Conservation (phyloP, 2,797 vertebrate genomes). For the Protonibea diacanthus region DNA sequence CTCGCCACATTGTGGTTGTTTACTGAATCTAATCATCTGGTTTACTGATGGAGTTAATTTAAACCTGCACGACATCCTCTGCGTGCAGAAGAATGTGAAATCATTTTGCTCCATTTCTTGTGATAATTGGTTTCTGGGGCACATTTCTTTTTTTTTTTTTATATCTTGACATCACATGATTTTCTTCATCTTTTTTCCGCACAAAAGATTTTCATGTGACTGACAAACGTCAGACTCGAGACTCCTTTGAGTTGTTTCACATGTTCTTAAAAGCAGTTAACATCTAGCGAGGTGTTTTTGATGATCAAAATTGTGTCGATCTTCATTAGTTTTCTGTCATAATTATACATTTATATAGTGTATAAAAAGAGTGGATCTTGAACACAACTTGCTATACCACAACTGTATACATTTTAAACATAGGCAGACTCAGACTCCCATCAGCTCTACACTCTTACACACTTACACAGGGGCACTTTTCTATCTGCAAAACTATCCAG, state of each 20-base stretch:
- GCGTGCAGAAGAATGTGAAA: slow-evolving; percentile 71
- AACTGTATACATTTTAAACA: slow-evolving; percentile 3
- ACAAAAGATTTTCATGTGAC: slow-evolving; percentile 18
- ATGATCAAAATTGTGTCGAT: slow-evolving; percentile 18
- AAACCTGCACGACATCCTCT: slow-evolving; percentile 65
- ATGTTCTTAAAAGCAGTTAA: slow-evolving; percentile 28
- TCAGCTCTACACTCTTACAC: neutral
- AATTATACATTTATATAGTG: slow-evolving; percentile 3
- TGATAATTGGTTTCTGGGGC: slow-evolving; percentile 80
- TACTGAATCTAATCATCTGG: slow-evolving; percentile 64
- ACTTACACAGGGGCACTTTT: neutral
- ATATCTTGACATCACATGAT: slow-evolving; percentile 39
- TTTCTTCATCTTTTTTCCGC: slow-evolving; percentile 31
- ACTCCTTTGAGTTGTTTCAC: slow-evolving; percentile 31
- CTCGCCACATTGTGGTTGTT: slow-evolving; percentile 51
- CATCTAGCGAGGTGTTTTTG: slow-evolving; percentile 29
- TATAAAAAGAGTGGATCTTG: slow-evolving; percentile 15
- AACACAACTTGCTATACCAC: neutral
- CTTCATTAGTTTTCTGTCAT: slow-evolving; percentile 17
- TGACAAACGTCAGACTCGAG: slow-evolving; percentile 18
- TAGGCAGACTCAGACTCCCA: slow-evolving; percentile 1
- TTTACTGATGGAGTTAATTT: slow-evolving; percentile 78
- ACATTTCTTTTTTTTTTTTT: slow-evolving; percentile 64
- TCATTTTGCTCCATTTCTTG: slow-evolving; percentile 78
- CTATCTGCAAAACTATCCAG: slow-evolving; percentile 13